These are phyloP conservation scores for Latheticus oryzae DNA, from an alignment of 2,888 invertebrate species.

Conservation along the genomic window DNA sequence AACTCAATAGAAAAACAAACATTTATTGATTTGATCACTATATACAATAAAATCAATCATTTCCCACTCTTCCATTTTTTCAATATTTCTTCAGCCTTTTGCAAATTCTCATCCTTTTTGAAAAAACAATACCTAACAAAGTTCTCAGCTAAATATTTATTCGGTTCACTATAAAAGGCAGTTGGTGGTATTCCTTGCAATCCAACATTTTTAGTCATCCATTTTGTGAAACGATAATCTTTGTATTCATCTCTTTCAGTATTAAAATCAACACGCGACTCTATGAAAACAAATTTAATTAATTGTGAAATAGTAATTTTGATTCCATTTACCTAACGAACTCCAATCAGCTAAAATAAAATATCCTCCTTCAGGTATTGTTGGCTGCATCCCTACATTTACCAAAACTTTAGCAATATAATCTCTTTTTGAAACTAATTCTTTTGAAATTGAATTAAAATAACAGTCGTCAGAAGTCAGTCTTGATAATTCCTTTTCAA, in stretches of 20 bases:
- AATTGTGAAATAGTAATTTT: constrained; percentile 4
- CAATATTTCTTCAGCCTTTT: constrained; percentile 74
- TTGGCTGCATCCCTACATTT: constrained; percentile 89
- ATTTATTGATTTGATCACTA: too few relatives aligned
- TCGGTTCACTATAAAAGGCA: constrained; percentile 86
- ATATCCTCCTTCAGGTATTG: constrained; percentile 96
- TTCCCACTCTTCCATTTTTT: constrained; percentile 68
- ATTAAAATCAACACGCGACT: constrained; percentile 75
- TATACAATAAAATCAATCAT: too few relatives aligned
- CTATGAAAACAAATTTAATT: constrained; percentile 61
- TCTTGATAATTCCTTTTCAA: constrained; percentile 85
- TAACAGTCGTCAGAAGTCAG: constrained; percentile 83
- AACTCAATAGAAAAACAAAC: too few relatives aligned
- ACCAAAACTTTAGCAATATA: constrained; percentile 78
- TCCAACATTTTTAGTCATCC: constrained; percentile 93
- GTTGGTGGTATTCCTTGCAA: constrained; percentile 94
- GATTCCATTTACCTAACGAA: constrained; percentile 70
- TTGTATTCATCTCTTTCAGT: constrained; percentile 78
- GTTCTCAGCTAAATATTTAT: constrained; percentile 86
- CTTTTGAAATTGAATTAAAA: constrained; percentile 79
- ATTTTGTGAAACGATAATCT: constrained; percentile 95
- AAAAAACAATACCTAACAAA: constrained; percentile 94
- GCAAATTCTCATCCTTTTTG: constrained; percentile 84
- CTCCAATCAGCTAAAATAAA: constrained; percentile 97
- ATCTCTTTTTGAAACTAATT: constrained; percentile 83